These are phyloP conservation scores for Marisa cornuarietis DNA, from an alignment of 1,140 invertebrate genomes.

Conservation along the genomic window DNA sequence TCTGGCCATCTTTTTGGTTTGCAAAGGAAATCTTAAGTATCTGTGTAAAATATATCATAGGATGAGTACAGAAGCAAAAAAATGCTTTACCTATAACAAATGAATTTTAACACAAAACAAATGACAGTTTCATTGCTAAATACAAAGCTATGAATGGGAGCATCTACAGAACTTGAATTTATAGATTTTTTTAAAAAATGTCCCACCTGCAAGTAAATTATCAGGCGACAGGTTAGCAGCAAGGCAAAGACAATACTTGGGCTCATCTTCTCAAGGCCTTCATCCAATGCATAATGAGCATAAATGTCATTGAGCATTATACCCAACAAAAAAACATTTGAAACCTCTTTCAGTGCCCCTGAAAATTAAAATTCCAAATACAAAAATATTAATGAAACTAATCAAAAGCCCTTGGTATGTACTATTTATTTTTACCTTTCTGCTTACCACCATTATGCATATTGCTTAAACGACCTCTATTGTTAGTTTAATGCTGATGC, in stretches of 20 bases:
- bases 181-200: no score
- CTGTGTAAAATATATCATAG: no score
- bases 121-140: no score
- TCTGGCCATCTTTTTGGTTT: no score
- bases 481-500: no score
- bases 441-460: neutral
- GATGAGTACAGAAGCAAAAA: no score
- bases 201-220: conserved; percentile 69
- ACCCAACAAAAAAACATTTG: conserved; percentile 83
- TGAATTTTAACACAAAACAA: no score
- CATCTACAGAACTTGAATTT: no score
- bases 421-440: no score
- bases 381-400: conserved; percentile 1
- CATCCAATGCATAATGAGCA: conserved; percentile 90
- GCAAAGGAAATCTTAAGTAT: no score
- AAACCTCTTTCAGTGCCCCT: conserved; percentile 89
- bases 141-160: no score
- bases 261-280: conserved; percentile 91
- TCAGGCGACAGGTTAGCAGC: conserved; percentile 91
- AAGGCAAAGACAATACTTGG: conserved; percentile 94
- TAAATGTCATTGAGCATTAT: conserved; percentile 90
- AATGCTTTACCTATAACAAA: no score
- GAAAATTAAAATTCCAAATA: conserved; percentile 59
- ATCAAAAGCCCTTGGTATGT: neutral
- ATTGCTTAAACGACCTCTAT: neutral